These are phyloP conservation scores for Lycocerus yunnanus DNA, from an alignment of 2,888 invertebrate genomes.

Conservation along the genomic window DNA sequence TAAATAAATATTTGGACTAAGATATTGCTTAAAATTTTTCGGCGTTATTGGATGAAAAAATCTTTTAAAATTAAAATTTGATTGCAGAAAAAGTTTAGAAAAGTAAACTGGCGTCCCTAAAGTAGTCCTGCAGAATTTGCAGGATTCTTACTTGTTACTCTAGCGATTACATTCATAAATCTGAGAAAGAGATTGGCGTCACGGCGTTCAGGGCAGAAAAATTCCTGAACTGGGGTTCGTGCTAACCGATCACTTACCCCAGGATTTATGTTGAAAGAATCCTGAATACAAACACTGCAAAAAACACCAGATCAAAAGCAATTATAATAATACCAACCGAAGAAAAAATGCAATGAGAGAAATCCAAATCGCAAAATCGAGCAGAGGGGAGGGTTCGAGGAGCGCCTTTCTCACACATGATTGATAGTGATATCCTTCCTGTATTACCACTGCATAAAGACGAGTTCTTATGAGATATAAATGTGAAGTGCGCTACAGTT, in stretches of 20 bases:
- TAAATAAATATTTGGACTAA: constrained; percentile 14
- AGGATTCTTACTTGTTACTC: constrained; percentile 52
- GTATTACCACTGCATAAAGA: constrained; percentile 34
- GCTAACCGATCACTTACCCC: constrained; percentile 57
- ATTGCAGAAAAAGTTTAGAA: constrained; percentile 6
- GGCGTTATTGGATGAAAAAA: neutral
- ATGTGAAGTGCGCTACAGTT: constrained; percentile 50
- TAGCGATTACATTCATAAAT: constrained; percentile 57
- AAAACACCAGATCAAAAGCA: constrained; percentile 35
- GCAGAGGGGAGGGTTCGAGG: neutral
- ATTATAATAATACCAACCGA: constrained; percentile 28
- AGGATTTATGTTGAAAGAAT: constrained; percentile 55
- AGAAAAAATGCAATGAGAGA: neutral
- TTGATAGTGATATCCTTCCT: constrained; percentile 46
- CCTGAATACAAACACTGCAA: constrained; percentile 51
- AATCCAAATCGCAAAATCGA: neutral
- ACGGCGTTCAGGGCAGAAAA: constrained; percentile 52
- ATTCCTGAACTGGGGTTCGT: constrained; percentile 55
- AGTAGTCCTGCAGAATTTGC: constrained; percentile 25
- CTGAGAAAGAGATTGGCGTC: constrained; percentile 53
- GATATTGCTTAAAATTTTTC: constrained; percentile 15
- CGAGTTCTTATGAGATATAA: constrained; percentile 50
- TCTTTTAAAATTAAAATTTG: constrained; percentile 8
- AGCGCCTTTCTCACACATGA: constrained; percentile 33
- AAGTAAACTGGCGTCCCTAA: constrained; percentile 21